Base-by-base conservation (phyloP, 2,797 vertebrate species). In the Chromobotia macracanthus region DNA sequence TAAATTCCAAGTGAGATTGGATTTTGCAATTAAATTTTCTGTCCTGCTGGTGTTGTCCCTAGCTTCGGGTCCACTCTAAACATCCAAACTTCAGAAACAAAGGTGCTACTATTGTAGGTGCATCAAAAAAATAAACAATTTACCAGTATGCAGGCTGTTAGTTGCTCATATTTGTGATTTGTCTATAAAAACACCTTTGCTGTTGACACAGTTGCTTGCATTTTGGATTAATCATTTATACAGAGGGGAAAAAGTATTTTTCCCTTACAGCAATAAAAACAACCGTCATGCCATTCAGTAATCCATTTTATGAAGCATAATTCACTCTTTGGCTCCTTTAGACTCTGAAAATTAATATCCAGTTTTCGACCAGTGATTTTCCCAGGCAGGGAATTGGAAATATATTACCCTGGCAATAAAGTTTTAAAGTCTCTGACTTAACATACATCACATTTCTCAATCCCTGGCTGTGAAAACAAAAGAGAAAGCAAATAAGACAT, bases 341-440 rank as follows among this genome's bases (percentile, higher is more conserved):
- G 77, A 81, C 75, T 80, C 72, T 82, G 66, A 66, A 84, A 84
- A 88, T 86, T 83, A 87, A 86, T 85, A 85, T 82, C 83, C 73
- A 79, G 72, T 84, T 85, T 75, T 76, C 71, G 75, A 76, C 55
- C 56, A n/a, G 72, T 84, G 84, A 85, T 85, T 87, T 85, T 83
- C 72, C 60, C 81, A 79, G 68, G 75, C 81, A 67, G 72, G 68
- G 82, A 87, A 86, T 86, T 85, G 80, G 79, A 75, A 84, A 80
- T 75, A 72, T 81, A 84, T 83, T 81, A 86, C 73, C 60, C 75
- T 31, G 75, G 46, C 78, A 71, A 72, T 72, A 67, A 81, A 72
- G 79, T 79, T 77, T 85, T 82, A 68, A 80, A 80, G 76, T 72
- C 81, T 61, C 65, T 11, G 74, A 60, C 75, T 79, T 80, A 74